These are phyloP conservation scores for Drosophila flavopinicola DNA, from an alignment of 2,888 invertebrate genomes.

Conservation along the genomic window DNA sequence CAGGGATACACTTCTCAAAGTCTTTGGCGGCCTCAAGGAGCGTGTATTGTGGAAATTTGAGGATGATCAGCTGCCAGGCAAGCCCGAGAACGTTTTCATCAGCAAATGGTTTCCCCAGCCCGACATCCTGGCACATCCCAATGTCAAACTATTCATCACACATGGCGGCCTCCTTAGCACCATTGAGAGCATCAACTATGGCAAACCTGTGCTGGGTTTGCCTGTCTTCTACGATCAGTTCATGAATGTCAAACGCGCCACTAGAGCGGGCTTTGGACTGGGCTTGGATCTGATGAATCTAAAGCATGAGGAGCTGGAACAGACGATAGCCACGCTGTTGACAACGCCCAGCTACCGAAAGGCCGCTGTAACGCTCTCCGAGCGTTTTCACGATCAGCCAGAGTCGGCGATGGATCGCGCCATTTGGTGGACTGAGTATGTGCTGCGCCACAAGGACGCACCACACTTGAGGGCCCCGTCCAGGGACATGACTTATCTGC, in stretches of 20 bases:
- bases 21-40: slow-evolving; percentile 57
- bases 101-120: slow-evolving; percentile 83
- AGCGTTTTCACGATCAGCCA: slow-evolving; percentile 80
- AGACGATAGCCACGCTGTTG: slow-evolving; percentile 60
- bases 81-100: slow-evolving; percentile 78
- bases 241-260: slow-evolving; percentile 76
- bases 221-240: slow-evolving; percentile 83
- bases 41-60: slow-evolving; percentile 85
- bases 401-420: slow-evolving; percentile 76
- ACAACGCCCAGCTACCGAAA: slow-evolving; percentile 54
- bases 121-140: slow-evolving; percentile 84
- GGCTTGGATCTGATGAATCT: slow-evolving; percentile 54
- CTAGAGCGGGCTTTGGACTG: slow-evolving; percentile 77
- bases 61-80: slow-evolving; percentile 73
- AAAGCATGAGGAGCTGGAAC: slow-evolving; percentile 34
- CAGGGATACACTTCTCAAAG: slow-evolving; percentile 50
- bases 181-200: slow-evolving; percentile 84
- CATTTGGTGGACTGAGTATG: slow-evolving; percentile 83
- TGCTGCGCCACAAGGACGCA: slow-evolving; percentile 80
- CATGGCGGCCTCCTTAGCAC: slow-evolving; percentile 86
- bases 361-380: slow-evolving; percentile 58
- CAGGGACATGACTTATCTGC: slow-evolving; percentile 55
- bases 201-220: slow-evolving; percentile 84
- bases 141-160: slow-evolving; percentile 85
- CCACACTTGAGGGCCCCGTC: slow-evolving; percentile 65